Percentiles rank a stretch among this genome's conserved stretches.
phyloP scores from a whole-genome alignment of 2,113 vertebrate species.

The Nyctibius bracteatus region DNA sequence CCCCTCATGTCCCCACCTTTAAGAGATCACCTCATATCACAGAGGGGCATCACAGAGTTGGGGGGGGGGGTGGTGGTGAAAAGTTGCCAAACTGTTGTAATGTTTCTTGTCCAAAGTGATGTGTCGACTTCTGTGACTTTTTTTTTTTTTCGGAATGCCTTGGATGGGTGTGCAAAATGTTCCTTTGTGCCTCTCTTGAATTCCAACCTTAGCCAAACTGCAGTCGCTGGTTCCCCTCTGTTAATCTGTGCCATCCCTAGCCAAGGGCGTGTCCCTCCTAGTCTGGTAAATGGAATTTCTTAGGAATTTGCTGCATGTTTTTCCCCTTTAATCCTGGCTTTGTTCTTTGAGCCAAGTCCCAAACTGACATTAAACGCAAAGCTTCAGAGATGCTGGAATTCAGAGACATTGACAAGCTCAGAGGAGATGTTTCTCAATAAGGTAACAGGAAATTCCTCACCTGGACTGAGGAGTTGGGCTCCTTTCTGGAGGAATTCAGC shows the following conservation, averaged over 20 bases:
- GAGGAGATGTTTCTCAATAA: neutral
- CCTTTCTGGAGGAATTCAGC: constrained; percentile 1
- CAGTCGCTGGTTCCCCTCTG: neutral
- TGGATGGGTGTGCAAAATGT: constrained; percentile 56
- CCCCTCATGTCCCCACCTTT: neutral
- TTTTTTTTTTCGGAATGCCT: constrained; percentile 60
- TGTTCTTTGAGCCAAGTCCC: constrained; percentile 31
- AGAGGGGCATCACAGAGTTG: constrained; percentile 5
- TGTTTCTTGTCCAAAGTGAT: constrained; percentile 62
- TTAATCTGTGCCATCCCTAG: neutral
- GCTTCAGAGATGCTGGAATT: constrained; percentile 17
- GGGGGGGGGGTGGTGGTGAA: neutral
- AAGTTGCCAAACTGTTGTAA: constrained; percentile 64
- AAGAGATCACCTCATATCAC: neutral
- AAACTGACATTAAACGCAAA: constrained; percentile 6
- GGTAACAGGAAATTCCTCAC: neutral
- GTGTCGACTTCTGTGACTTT: constrained; percentile 55
- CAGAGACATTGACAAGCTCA: neutral
- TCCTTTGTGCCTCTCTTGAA: constrained; percentile 62
- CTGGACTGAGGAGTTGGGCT: neutral
- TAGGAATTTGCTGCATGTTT: constrained; percentile 60
- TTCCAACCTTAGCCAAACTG: constrained; percentile 44
- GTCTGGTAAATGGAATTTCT: constrained; percentile 44
- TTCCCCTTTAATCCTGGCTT: constrained; percentile 30
- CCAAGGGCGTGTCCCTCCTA: constrained; percentile 37